Evolutionary conservation across 92 coral and sea anemone species (phyloP), one percentile per base, ranked within the genome.

Genomic region (Virgularia gustaviana): DNA sequence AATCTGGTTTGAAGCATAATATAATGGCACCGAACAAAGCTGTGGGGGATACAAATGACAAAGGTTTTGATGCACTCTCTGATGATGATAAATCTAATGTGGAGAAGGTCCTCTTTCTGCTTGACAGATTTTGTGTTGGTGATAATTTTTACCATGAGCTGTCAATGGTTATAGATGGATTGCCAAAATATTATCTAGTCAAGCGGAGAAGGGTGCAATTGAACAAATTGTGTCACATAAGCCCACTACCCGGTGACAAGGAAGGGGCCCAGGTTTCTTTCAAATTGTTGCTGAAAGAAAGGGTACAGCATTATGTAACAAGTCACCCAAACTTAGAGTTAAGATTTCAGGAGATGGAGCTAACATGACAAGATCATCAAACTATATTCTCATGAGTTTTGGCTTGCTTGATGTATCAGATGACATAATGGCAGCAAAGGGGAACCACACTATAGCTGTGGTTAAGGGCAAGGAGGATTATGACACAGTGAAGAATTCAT

Each of bases 341-440:
- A 86, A 83, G 20, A 83, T 79, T 32, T 70, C 85, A 31, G 85
- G 85, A 33, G 90, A 87, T 83, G 85, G 88, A 31, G 90, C 87
- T 27, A 66, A 79, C 58, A 86, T 86, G 80, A 83, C 87, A 0
- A 62, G 88, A 25, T 73, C 73, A 51, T 56, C 87, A 10, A 83
- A 81, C 44, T 75, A 72, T 56, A 83, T 83, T 38, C 33, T 86
- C n/a, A 44, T 83, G 61, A 56, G 63, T 24, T 86, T 83, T 70
- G 68, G 82, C 34, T 57, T 83, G 24, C 54, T 86, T 19, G 67
- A 83, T 11, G 58, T 9, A n/a, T 78, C 75, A 24, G 83, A 82
- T 54, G 81, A 82, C 57, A 73, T 79, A 2, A 70, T 79, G 80
- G 44, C 85, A 42, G 83, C 84, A 25, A 85, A 78, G 44, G 86